Evolutionary conservation across 2,888 invertebrate species (phyloP), one percentile per base, ranked within the genome.

Genomic region (Calephelis perditalis): DNA sequence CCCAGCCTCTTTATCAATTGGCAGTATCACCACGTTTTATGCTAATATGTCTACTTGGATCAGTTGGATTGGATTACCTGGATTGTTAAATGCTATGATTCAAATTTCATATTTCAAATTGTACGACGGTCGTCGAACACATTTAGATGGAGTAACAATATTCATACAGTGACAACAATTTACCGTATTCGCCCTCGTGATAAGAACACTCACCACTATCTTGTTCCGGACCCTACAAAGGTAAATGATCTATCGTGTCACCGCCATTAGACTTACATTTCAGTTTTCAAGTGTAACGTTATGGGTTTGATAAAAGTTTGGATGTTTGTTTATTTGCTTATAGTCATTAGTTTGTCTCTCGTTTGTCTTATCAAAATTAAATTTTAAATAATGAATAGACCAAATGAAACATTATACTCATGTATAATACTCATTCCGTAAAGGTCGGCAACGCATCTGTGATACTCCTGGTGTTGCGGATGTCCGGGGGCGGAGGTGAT

Each of bases 331-430:
- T 12, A 10, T 9, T 49, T 4, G 2, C 26, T 26, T 9, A 49
- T 49, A 8, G 5, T 26, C 4, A 9, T 12, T 5, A 7, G 47
- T 15, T 47, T 12, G 2, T 9, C 26, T 9, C 8, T 9, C 8
- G 40, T 36, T 59, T 59, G 45, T 59, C 37, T 35, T 47, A 59
- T 10, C 55, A 26, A 12, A 54, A 55, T 43, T 49, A 49, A 15
- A 45, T 57, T 57, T 52, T 55, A 56, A 67, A 64, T 60, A 67
- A 64, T 40, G 26, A 26, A 26, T 3, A 26, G 3, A 15, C 26
- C 26, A 26, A 26, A 26, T 26, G 26, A 26, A 26, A 26, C 26
- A 4, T 26, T 26, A 15, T 15, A 15, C 15, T 15, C 15, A 15
- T 15, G 1, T 15, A 15, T 15, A 15, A 15, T 15, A 15, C 15